Evolutionary conservation across 2,888 invertebrate species (phyloP).

Genomic region (Chrysolina oricalcia): DNA sequence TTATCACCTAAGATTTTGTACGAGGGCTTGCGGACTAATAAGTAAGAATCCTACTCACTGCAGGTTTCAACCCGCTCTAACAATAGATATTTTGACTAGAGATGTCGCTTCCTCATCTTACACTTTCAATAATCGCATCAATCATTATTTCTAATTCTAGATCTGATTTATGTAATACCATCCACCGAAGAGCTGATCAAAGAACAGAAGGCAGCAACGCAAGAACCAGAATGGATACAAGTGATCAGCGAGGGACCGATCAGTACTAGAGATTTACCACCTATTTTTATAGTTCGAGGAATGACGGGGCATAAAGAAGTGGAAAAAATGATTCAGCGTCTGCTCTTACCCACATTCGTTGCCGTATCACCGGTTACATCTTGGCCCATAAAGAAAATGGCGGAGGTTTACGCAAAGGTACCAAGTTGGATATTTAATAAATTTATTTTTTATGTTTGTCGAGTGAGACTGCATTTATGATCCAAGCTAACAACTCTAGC

Average conservation of each 20-base stretch:
- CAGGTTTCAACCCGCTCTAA: too few species aligned
- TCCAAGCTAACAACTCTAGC: too few species aligned
- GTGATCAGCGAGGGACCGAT: constrained; percentile 67
- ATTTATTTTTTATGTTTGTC: too few species aligned
- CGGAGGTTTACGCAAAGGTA: constrained; percentile 64
- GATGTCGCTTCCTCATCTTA: too few species aligned
- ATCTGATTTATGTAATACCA: constrained; percentile 65
- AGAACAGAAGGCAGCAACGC: constrained; percentile 57
- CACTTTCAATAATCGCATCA: too few species aligned
- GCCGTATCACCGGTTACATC: constrained; percentile 64
- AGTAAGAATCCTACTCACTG: too few species aligned
- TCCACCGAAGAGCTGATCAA: constrained; percentile 61
- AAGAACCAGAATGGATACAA: constrained; percentile 65
- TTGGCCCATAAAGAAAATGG: constrained; percentile 61
- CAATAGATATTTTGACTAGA: too few species aligned
- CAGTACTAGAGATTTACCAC: constrained; percentile 67
- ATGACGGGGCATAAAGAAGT: constrained; percentile 63
- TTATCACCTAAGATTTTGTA: too few species aligned
- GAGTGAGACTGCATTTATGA: too few species aligned
- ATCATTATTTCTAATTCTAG: constrained; percentile 54
- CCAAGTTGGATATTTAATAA: too few species aligned
- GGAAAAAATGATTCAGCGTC: constrained; percentile 61
- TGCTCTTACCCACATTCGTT: constrained; percentile 69
- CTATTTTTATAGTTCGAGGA: constrained; percentile 70
- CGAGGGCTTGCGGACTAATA: too few species aligned